phyloP scores from a whole-genome alignment of 1,140 invertebrate genomes.

The Drosophila simulans region DNA sequence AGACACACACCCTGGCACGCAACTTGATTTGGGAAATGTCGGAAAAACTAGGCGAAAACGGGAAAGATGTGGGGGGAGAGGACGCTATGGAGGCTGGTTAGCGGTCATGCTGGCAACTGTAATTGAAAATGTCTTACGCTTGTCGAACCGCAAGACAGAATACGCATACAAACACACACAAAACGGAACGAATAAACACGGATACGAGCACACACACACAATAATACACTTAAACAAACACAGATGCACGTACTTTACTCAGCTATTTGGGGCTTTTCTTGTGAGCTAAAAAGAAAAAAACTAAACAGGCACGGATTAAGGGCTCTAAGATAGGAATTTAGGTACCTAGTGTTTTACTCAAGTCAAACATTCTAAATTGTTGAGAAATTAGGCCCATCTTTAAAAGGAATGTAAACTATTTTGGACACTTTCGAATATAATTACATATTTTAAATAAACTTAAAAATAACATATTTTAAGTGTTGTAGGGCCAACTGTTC shows the following conservation, averaged over 20 bases:
- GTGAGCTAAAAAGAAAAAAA: constrained; percentile 46
- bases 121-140: constrained; percentile 83
- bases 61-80: constrained; percentile 9
- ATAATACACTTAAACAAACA: constrained; percentile 8
- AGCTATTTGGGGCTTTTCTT: constrained; percentile 46
- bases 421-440: too few relatives aligned
- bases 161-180: constrained; percentile 40
- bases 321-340: background rate
- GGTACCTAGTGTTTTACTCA: background rate
- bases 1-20: constrained; percentile 38
- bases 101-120: constrained; percentile 69
- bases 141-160: constrained; percentile 77
- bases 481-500: too few relatives aligned
- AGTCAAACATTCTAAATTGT: too few relatives aligned
- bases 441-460: too few relatives aligned
- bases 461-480: too few relatives aligned
- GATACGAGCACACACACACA: constrained; percentile 29
- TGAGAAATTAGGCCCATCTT: too few relatives aligned
- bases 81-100: constrained; percentile 49
- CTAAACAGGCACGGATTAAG: constrained; percentile 1
- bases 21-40: constrained; percentile 61
- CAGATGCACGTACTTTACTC: constrained; percentile 25
- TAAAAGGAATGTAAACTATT: too few relatives aligned
- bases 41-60: constrained; percentile 17
- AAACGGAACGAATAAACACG: constrained; percentile 18